Evolutionary conservation across 1,140 invertebrate species (phyloP).

Genomic region (Drosophila chauvacae): DNA sequence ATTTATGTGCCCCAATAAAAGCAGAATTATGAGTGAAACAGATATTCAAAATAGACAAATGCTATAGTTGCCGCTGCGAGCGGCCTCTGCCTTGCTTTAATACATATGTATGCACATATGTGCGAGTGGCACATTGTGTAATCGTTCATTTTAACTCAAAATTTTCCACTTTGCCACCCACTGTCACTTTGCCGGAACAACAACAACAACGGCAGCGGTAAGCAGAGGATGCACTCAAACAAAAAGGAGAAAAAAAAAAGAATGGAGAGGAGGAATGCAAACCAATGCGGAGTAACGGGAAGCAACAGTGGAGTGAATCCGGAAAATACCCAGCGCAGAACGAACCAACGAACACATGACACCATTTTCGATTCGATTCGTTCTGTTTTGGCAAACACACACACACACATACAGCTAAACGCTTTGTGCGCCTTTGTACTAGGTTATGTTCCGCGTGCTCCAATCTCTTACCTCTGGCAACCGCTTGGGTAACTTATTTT

Average conservation of each 20-base stretch:
- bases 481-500: conserved; percentile 57
- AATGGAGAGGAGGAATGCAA: conserved; percentile 2
- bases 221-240: conserved; percentile 27
- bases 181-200: conserved; percentile 36
- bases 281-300: conserved; percentile 3
- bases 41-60: conserved; percentile 11
- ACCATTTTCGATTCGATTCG: conserved; percentile 59
- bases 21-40: conserved; percentile 3
- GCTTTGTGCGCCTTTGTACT: conserved; percentile 62
- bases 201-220: conserved; percentile 25
- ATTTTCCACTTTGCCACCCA: conserved; percentile 22
- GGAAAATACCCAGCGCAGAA: conserved; percentile 17
- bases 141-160: conserved; percentile 43
- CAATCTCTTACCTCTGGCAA: conserved; percentile 65
- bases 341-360: conserved; percentile 52
- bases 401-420: conserved; percentile 4
- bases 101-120: conserved; percentile 14
- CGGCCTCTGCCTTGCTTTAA: neutral
- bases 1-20: neutral
- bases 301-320: conserved; percentile 5
- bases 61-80: neutral
- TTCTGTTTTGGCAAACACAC: conserved; percentile 36
- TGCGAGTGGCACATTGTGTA: conserved; percentile 59
- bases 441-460: conserved; percentile 81
- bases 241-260: conserved; percentile 32